Percentiles rank a stretch among this genome's conserved stretches.
These are phyloP conservation scores for Enteromius radiatus DNA, from an alignment of 2,797 vertebrate species.

Conservation along the genomic window DNA sequence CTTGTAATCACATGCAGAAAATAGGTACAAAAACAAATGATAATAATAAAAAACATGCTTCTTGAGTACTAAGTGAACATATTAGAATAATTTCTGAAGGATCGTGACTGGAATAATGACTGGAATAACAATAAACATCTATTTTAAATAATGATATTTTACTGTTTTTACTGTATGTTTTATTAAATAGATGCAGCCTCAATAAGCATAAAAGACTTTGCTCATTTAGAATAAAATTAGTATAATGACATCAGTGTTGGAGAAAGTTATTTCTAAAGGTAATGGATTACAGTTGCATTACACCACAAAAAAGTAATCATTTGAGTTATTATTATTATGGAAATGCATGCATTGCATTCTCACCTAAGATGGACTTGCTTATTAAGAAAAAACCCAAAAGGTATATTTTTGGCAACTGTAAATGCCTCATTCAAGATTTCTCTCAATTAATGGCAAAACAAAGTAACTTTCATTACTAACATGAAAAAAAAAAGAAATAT, in stretches of 20 bases:
- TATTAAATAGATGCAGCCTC: too few species aligned
- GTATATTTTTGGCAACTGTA: not conserved
- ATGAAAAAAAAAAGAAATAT: too few species aligned
- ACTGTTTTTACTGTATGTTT: not conserved
- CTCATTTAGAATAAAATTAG: too few species aligned
- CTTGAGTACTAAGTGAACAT: not conserved
- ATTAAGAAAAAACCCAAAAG: too few species aligned
- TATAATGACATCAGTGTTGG: too few species aligned
- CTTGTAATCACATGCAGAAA: not conserved
- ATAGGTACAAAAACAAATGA: not conserved
- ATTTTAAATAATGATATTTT: not conserved
- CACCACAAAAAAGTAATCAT: too few species aligned
- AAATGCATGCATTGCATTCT: too few species aligned
- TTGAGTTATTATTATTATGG: too few species aligned
- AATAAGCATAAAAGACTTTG: not conserved
- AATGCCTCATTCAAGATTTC: not conserved
- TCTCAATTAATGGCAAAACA: not conserved
- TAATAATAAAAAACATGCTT: not conserved
- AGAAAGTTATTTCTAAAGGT: too few species aligned
- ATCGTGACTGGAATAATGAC: not conserved
- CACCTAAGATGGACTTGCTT: too few species aligned
- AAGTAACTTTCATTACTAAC: not conserved
- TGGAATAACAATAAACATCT: not conserved
- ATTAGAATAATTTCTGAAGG: not conserved
- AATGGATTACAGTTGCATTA: too few species aligned